Evolutionary conservation across 1,140 invertebrate species (phyloP), one percentile per base, ranked within the genome.

Genomic region (Pentalonia nigronervosa): DNA sequence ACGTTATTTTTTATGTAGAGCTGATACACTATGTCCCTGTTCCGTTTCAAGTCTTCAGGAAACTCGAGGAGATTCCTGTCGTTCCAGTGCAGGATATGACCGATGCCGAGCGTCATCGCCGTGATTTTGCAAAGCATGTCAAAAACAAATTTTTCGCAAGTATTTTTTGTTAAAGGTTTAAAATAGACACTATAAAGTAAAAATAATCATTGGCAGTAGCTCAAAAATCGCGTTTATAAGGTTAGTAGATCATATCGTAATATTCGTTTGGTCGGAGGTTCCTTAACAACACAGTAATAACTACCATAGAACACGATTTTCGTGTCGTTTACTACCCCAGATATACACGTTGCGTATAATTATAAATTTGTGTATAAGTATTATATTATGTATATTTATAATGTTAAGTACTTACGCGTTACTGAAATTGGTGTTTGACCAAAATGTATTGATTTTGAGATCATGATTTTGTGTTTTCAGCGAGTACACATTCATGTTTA

Each of bases 31-130:
- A n/a, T n/a, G 34, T 93, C 48, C 30, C n/a, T 84, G 34, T 86
- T 45, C 7, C 14, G 91, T 84, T 84, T 86, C 25, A 93, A 25
- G 45, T 93, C 48, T 84, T 83, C 76, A 9, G 91, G 91, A 56
- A 93, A 93, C 41, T 93, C 81, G 11, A 53, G 1, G 36, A 93
- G 48, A 56, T 93, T 93, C 25, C 91, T 93, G 25, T 93, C 91
- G 34, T 93, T 93, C 91, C 91, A 93, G 34, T 93, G 91, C 21
- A 93, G 84, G 21, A 93, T 93, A 93, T 93, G 45, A 47, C 91
- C 91, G 30, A 93, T 84, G 4, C 48, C 76, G 34, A 30, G 84
- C 41, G 91, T 53, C 41, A 48, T 48, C n/a, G n/a, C 36, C 36
- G 53, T 86, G 53, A 90, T 90, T 67, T 90, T 90, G 53, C 53